Evolutionary conservation across 2,113 vertebrate genomes (phyloP), one percentile per base, ranked within the genome.

Genomic region (Zosterops borbonicus): DNA sequence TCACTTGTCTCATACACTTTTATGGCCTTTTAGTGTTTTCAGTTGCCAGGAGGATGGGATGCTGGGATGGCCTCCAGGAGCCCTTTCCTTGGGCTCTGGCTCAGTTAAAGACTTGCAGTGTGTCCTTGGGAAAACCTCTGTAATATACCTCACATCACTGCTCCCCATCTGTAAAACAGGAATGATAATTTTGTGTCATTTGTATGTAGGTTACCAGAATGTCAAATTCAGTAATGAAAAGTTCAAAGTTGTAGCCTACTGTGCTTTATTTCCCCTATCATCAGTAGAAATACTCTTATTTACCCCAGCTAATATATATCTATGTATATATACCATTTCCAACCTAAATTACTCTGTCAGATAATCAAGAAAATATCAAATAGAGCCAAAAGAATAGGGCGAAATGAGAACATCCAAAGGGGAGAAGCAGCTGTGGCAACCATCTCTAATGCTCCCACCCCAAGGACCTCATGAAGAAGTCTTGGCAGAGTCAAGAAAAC

Each of bases 21-120:
- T 89, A 94, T 64, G 69, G 56, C 77, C 80, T 94, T 95, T 93
- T 78, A 90, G 73, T 75, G 73, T 67, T 86, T 93, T 87, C 60
- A 37, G 58, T 92, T 82, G 65, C 23, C 65, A 89, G 83, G 74
- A 94, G 65, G 14, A 49, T 73, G 53, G n/a, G 83, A 71, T 83
- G 81, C 58, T 76, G 44, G 52, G 23, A 35, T 91, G 60, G 50
- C 49, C 82, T 92, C 60, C 82, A 94, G 70, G 29, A 94, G 60
- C 58, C 63, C 24, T 67, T 89, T 12, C 0, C 69, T 84, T 71
- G 49, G 52, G 87, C 44, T 91, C 69, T 83, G 41, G 17, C 56
- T 92, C 11, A 0, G 35, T 52, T 70, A 53, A 81, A 91, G 81
- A 22, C 77, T 87, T n/a, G 22, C 1, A 1, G 22, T 65, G 49